phyloP scores from a whole-genome alignment of 2,797 vertebrate genomes.

The Hypotaenidia philippensis region DNA sequence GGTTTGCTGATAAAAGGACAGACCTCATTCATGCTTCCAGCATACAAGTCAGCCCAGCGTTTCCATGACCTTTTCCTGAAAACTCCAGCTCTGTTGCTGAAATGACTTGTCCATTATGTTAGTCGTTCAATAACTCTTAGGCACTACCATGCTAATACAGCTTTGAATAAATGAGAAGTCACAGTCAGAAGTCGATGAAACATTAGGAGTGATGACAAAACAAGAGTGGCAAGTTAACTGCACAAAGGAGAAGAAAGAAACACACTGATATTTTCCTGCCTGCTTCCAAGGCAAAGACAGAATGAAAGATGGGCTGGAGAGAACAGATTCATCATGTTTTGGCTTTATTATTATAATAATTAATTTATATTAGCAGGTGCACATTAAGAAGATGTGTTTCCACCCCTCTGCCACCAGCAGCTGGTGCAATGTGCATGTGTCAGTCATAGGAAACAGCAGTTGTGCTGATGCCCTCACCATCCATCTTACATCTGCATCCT shows the following conservation, averaged over 20 bases:
- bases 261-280: neutral
- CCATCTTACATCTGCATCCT: neutral
- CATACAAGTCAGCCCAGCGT: neutral
- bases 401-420: conserved; percentile 60
- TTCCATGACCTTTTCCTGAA: neutral
- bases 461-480: neutral
- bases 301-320: neutral
- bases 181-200: conserved; percentile 30
- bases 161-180: conserved; percentile 34
- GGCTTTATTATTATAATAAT: conserved; percentile 42
- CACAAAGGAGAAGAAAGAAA: conserved; percentile 28
- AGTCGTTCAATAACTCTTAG: conserved; percentile 1
- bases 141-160: neutral
- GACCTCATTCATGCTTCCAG: neutral
- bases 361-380: conserved; percentile 69
- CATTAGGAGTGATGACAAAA: neutral
- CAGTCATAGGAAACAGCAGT: neutral
- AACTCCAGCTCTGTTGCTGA: neutral
- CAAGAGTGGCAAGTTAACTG: neutral
- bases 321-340: neutral
- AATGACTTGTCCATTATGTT: neutral
- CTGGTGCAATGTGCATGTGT: conserved; percentile 10
- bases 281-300: neutral
- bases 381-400: conserved; percentile 45
- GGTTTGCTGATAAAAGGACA: neutral